A percentile compares a stretch with the other conserved stretches of the same genome.
Evolutionary conservation across 2,888 invertebrate genomes (phyloP).

Genomic region (Gymnocheta viridis): DNA sequence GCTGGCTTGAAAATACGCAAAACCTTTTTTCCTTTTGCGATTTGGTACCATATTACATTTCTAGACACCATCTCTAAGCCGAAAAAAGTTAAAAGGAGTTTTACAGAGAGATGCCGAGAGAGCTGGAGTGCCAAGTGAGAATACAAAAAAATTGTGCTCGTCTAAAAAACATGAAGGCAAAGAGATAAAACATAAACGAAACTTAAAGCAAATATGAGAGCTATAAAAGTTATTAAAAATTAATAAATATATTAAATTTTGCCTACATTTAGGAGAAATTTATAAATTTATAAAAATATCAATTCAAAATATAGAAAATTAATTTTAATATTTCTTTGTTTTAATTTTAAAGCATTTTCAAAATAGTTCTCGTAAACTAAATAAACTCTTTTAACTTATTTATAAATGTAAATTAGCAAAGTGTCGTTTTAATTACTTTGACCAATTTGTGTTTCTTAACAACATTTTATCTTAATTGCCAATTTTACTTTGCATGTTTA

Average conservation of each 20-base stretch:
- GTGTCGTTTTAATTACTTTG: conserved; percentile 27
- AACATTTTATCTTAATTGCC: conserved; percentile 57
- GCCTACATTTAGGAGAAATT: conserved; percentile 32
- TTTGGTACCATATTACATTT: neutral
- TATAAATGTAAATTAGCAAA: neutral
- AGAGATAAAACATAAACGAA: neutral
- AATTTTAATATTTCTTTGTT: no score
- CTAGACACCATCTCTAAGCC: neutral
- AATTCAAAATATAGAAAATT: neutral
- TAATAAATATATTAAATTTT: conserved; percentile 35
- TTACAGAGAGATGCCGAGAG: neutral
- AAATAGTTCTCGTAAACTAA: neutral
- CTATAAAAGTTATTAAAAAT: conserved; percentile 20
- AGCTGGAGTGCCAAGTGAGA: neutral
- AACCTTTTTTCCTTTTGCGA: no score
- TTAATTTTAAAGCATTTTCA: neutral
- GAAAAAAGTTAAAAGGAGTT: neutral
- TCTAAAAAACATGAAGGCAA: neutral
- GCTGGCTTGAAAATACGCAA: no score
- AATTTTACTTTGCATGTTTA: conserved; percentile 24
- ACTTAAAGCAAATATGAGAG: conserved; percentile 3
- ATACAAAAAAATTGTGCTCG: neutral
- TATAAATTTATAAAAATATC: no score
- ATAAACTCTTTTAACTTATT: neutral
- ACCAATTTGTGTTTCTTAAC: conserved; percentile 25